A percentile compares a stretch with the other conserved stretches of the same genome.
phyloP scores from a whole-genome alignment of 2,113 vertebrate genomes.

The Dipodomys spectabilis region DNA sequence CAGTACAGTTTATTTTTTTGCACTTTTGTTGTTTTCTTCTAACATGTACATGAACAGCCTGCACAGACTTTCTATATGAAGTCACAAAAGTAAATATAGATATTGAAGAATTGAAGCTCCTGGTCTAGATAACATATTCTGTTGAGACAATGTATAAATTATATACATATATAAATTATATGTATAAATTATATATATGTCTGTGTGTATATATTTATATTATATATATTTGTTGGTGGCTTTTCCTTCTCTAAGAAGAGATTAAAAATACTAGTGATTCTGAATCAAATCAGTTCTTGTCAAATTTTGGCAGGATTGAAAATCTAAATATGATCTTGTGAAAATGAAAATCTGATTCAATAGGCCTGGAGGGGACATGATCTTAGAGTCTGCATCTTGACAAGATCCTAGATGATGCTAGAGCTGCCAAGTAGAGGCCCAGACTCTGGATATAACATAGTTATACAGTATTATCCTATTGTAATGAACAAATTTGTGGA shows the following conservation, averaged over 20 bases:
- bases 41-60: not conserved
- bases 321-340: not conserved
- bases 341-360: not conserved
- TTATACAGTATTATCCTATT: not conserved
- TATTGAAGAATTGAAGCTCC: not conserved
- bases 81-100: not conserved
- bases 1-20: not conserved
- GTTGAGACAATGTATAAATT: not conserved
- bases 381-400: not conserved
- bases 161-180: not conserved
- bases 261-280: not conserved
- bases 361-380: accelerated
- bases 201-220: not conserved
- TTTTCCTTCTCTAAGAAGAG: not conserved
- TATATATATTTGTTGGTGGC: not conserved
- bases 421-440: not conserved
- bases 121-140: not conserved
- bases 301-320: not conserved
- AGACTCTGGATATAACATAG: not conserved
- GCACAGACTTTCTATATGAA: not conserved
- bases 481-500: conserved; percentile 40
- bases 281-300: not conserved
- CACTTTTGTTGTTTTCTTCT: not conserved
- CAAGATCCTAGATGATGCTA: not conserved
- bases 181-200: no score